Base-by-base conservation (phyloP, 2,888 invertebrate species). In the Rhogogaster chlorosoma region DNA sequence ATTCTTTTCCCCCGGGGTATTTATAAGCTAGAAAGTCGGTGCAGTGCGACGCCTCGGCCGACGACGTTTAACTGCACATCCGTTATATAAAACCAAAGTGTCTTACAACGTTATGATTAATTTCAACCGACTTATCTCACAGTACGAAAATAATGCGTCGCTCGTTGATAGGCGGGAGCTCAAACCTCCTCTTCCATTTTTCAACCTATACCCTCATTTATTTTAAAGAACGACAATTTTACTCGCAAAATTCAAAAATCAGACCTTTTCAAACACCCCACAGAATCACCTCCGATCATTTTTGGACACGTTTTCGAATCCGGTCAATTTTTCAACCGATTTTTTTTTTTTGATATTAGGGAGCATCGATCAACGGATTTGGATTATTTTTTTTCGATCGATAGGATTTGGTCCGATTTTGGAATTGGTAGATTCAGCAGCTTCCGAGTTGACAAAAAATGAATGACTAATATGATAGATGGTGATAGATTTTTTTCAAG, bases 51-150 rank as follows among this genome's bases (percentile, higher is more conserved):
- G 84, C n/a, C 70, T 86, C 12, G 36, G 49, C 70, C 29, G 22
- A 12, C 84, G 86, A 86, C 87, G 85, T 85, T 87, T 87, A 86
- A 86, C 84, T 84, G 86, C 85, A 86, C 87, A 88, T 88, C 88
- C 86, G 87, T 87, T 86, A 36, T 86, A 36, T 42, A 36, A 36
- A 70, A 86, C 86, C 85, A 85, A 87, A 87, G 86, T 87, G 86
- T 88, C 87, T 87, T 85, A 32, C 86, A 26, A 53, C 86, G 84
- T 87, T 88, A 90, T 91, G 91, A 91, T 91, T 91, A 90, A 91
- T 90, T 87, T 89, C 87, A 83, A 84, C 42, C 85, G 80, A 85
- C 86, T 88, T 86, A 85, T 80, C 83, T 80, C 53, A 83, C 77
- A 83, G 77, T 85, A 86, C 89, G 88, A 87, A 90, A 88, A 89